phyloP scores from a whole-genome alignment of 2,113 vertebrate species.

The Oreotrochilus melanogaster region DNA sequence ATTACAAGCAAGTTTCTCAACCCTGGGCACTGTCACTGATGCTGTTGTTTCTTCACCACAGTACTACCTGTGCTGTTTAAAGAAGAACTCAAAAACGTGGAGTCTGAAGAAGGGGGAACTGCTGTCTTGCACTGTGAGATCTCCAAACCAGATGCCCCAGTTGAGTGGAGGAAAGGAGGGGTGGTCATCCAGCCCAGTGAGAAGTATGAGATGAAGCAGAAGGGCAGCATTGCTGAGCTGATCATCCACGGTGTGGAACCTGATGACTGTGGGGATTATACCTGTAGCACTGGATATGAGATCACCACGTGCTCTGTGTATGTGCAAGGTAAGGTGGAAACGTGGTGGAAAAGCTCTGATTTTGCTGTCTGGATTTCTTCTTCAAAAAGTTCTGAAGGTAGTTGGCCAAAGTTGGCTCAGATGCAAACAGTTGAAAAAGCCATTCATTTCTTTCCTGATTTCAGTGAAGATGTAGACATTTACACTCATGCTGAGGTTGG shows the following conservation, averaged over 20 bases:
- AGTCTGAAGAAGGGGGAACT: slow-evolving; percentile 81
- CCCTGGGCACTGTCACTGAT: not conserved
- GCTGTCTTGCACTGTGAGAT: slow-evolving; percentile 82
- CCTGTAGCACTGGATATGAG: slow-evolving; percentile 87
- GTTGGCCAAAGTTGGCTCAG: not conserved
- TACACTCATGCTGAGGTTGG: not conserved
- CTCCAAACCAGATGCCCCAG: slow-evolving; percentile 73
- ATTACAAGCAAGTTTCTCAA: not conserved
- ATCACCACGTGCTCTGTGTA: slow-evolving; percentile 87
- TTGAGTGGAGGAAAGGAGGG: slow-evolving; percentile 91
- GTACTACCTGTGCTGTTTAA: slow-evolving; percentile 82
- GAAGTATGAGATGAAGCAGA: slow-evolving; percentile 85
- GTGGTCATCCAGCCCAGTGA: slow-evolving; percentile 80
- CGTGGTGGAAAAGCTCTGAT: fast-evolving
- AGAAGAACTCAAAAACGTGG: slow-evolving; percentile 83
- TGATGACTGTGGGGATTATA: slow-evolving; percentile 89
- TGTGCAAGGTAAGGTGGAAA: slow-evolving; percentile 84
- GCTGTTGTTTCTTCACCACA: slow-evolving; percentile 56
- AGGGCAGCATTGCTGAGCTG: slow-evolving; percentile 79
- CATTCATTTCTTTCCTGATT: not conserved
- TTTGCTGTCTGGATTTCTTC: not conserved
- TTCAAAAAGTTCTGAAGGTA: not conserved
- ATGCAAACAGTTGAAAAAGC: not conserved
- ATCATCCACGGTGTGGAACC: slow-evolving; percentile 80
- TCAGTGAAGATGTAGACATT: not conserved